Conservation (phyloP, 2,888 invertebrate genomes). For the Tiliacea aurago region DNA sequence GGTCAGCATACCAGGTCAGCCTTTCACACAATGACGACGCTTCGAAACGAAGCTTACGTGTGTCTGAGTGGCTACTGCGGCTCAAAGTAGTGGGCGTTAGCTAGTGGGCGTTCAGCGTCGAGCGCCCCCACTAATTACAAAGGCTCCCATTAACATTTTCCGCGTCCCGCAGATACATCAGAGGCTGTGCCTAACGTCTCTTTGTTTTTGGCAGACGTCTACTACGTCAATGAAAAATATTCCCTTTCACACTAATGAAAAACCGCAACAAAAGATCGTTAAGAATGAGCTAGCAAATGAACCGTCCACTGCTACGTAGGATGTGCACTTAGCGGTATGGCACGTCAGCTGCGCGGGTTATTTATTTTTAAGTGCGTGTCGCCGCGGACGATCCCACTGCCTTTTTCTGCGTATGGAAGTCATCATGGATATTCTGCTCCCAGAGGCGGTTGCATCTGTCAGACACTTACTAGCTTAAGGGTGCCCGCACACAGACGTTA, state of each 20-base stretch:
- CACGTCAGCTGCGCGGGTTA: not conserved
- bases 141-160: conserved; percentile 21
- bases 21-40: too few species aligned
- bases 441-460: not conserved
- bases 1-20: too few species aligned
- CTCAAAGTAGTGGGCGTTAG: not conserved
- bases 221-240: conserved; percentile 29
- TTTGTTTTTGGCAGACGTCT: conserved; percentile 27
- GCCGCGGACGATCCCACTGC: not conserved
- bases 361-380: not conserved
- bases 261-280: conserved; percentile 21
- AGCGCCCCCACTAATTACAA: not conserved
- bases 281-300: conserved; percentile 5
- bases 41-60: not conserved
- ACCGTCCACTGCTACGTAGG: too few species aligned
- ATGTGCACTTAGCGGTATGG: too few species aligned
- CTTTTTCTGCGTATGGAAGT: not conserved
- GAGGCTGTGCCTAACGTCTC: conserved; percentile 3
- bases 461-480: not conserved
- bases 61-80: not conserved
- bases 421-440: too few species aligned
- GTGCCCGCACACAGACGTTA: too few species aligned
- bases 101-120: not conserved
- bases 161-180: conserved; percentile 25
- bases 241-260: conserved; percentile 46